phyloP scores from a whole-genome alignment of 2,888 invertebrate genomes.

The Entomobrya proxima region DNA sequence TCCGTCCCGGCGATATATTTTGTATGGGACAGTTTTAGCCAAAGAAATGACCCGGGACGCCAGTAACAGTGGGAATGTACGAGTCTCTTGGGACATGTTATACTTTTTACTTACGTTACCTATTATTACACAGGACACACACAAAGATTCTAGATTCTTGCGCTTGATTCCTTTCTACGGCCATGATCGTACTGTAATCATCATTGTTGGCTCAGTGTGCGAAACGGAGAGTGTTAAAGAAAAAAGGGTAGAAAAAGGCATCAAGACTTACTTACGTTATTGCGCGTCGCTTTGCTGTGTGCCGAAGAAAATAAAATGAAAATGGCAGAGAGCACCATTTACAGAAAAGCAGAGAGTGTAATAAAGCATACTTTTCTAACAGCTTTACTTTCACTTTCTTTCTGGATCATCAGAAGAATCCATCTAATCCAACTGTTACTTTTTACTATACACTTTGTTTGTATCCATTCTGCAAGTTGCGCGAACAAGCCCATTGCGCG shows the following conservation, averaged over 20 bases:
- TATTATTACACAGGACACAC: constrained; percentile 23
- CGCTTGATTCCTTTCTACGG: background rate
- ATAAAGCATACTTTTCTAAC: background rate
- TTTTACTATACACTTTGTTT: constrained; percentile 33
- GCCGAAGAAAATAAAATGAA: too few relatives aligned
- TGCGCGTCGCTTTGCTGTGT: too few relatives aligned
- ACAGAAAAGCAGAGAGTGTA: background rate
- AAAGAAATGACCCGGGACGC: constrained; percentile 69
- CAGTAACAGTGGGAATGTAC: constrained; percentile 65
- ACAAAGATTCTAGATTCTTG: background rate
- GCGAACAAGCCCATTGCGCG: too few relatives aligned
- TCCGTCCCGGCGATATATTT: background rate
- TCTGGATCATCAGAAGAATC: constrained; percentile 32
- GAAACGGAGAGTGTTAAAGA: background rate
- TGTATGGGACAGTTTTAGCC: constrained; percentile 67
- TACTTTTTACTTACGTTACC: constrained; percentile 46
- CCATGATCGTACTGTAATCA: background rate
- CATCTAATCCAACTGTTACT: constrained; percentile 43
- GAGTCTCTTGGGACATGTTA: constrained; percentile 53
- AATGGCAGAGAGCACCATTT: too few relatives aligned
- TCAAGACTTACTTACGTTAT: background rate
- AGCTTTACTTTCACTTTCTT: background rate
- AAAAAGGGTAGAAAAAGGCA: background rate
- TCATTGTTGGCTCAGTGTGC: background rate
- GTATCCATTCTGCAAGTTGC: too few relatives aligned